Base-by-base conservation (phyloP, 2,888 invertebrate species). In the Metallyticus violacea region DNA sequence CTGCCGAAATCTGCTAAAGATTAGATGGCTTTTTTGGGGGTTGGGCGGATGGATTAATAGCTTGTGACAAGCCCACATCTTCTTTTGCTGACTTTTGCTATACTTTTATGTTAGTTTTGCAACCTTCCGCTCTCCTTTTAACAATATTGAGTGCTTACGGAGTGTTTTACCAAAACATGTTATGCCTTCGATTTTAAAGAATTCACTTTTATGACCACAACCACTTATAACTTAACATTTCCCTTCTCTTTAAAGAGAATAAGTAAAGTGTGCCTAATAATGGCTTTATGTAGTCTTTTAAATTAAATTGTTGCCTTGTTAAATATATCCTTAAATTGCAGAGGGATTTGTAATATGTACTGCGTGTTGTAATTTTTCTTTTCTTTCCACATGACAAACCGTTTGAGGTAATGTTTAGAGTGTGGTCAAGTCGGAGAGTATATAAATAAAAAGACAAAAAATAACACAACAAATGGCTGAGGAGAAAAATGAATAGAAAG, bases 401-500 rank as follows among this genome's bases (percentile, higher is more conserved):
- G 83, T 83, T 83, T 83, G 77, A 77, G 83, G 77, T 83, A 77
- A 83, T 83, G 77, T 83, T 83, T 83, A 77, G 77, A 83, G 77
- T 83, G 77, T 83, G 83, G 83, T 77, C 77, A 83, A 83, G 82
- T 82, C 82, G 26, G 76, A 62, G 82, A 62, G 79, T 77, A 77
- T 77, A 77, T 83, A 83, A 83, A 77, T 62, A 62, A 62, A 62
- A 62, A 62, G 40, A 79, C 26, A 28, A 77, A 26, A 82, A 82
- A 83, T 28, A 77, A 83, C 28, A 77, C 26, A 77, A 83, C 28
- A 83, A 83, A 83, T 83, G 77, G 77, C 83, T 83, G 81, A 26
- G 26, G 27, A 86, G 40, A 86, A 77, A 79, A 86, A 82, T 83
- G 86, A 86, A 80, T 86, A 80, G 30, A 86, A 79, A 82, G 82